Percentiles rank a stretch among this genome's conserved stretches.
Evolutionary conservation across 2,888 invertebrate species (phyloP).

Genomic region (Peribatodes rhomboidaria): DNA sequence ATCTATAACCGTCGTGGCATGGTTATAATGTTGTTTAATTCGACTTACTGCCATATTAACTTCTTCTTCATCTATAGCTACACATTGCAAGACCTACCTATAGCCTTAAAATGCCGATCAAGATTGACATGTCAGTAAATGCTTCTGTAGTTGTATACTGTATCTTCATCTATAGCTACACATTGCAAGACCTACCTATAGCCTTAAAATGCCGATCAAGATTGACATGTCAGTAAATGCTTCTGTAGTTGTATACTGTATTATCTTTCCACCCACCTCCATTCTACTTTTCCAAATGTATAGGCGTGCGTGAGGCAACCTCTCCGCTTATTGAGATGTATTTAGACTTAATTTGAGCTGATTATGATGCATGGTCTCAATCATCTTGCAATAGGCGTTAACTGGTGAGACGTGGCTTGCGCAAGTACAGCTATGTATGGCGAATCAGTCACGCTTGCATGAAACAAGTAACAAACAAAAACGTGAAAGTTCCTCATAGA

Average conservation of each 20-base stretch:
- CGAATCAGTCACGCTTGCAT: too few relatives aligned
- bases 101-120: too few relatives aligned
- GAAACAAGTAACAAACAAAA: too few relatives aligned
- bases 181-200: too few relatives aligned
- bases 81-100: too few relatives aligned
- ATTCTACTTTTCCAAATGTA: conserved; percentile 6
- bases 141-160: not conserved
- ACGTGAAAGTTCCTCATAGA: too few relatives aligned
- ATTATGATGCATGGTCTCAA: conserved; percentile 26
- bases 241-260: not conserved
- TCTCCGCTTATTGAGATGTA: conserved; percentile 22
- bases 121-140: not conserved
- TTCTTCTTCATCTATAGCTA: too few relatives aligned
- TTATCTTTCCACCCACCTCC: conserved; percentile 17
- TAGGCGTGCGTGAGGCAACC: conserved; percentile 14
- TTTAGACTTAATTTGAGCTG: conserved; percentile 27
- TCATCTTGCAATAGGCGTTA: conserved; percentile 23
- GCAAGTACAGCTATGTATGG: not conserved
- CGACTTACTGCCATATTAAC: too few relatives aligned
- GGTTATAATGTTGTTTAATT: too few relatives aligned
- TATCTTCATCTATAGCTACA: too few relatives aligned
- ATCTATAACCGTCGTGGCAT: too few relatives aligned
- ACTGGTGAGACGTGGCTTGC: conserved; percentile 17
- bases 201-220: too few relatives aligned
- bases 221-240: conserved; percentile 1